Percentiles rank a stretch among this genome's conserved stretches.
These are phyloP conservation scores for Platycheirus rosarum DNA, from an alignment of 2,888 invertebrate species.

Conservation along the genomic window DNA sequence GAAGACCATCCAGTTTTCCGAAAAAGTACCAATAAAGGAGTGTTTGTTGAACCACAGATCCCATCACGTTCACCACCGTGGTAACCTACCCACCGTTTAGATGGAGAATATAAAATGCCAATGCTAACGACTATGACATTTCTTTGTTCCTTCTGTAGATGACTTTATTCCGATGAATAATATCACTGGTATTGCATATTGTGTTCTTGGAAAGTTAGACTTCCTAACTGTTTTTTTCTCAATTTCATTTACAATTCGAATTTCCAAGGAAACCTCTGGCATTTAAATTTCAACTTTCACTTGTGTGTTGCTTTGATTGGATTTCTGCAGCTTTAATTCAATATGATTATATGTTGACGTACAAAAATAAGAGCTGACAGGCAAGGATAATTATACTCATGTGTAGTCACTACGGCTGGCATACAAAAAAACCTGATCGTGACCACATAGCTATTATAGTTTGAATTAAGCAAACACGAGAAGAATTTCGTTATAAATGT, in stretches of 20 bases:
- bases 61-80: neutral
- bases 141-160: slow-evolving; percentile 54
- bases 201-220: neutral
- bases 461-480: neutral
- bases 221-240: neutral
- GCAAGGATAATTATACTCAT: slow-evolving; percentile 56
- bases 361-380: slow-evolving; percentile 50
- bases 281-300: slow-evolving; percentile 62
- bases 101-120: slow-evolving; percentile 6
- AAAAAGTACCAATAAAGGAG: neutral
- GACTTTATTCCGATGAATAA: slow-evolving; percentile 25
- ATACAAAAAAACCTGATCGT: slow-evolving; percentile 53
- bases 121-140: slow-evolving; percentile 23
- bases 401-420: slow-evolving; percentile 18
- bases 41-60: neutral
- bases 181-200: slow-evolving; percentile 35
- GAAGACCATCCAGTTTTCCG: slow-evolving; percentile 4
- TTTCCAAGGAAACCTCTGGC: slow-evolving; percentile 58
- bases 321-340: slow-evolving; percentile 24
- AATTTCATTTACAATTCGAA: slow-evolving; percentile 25
- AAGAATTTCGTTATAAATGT: neutral
- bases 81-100: neutral
- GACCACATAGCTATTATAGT: slow-evolving; percentile 33
- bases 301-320: slow-evolving; percentile 28
- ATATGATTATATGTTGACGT: slow-evolving; percentile 28